Evolutionary conservation across 2,888 invertebrate species (phyloP).

Genomic region (Chymomyza fuscimana): DNA sequence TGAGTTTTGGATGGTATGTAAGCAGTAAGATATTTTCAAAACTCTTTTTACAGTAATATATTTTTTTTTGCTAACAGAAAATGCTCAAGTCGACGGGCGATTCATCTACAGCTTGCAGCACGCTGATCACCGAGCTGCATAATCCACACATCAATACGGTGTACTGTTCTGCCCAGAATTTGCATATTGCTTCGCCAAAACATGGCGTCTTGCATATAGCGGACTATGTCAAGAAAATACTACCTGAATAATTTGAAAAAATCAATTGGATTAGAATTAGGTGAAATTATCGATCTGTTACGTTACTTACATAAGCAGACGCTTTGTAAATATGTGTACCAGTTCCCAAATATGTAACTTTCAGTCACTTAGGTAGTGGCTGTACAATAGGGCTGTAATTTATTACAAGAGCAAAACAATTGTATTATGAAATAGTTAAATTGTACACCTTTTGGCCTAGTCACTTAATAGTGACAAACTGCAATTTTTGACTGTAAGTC

Average conservation of each 20-base stretch:
- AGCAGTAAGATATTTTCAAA: not conserved
- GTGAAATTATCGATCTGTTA: not conserved
- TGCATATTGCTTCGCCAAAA: conserved; percentile 80
- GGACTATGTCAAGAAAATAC: conserved; percentile 62
- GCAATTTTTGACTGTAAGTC: too few species aligned
- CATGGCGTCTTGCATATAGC: conserved; percentile 76
- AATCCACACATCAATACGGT: conserved; percentile 81
- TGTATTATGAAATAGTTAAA: too few species aligned
- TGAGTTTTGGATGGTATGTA: conserved; percentile 84
- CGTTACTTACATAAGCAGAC: too few species aligned
- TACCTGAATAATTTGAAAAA: not conserved
- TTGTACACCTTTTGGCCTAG: too few species aligned
- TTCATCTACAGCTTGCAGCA: conserved; percentile 83
- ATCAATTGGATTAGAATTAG: too few species aligned
- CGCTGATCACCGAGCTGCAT: conserved; percentile 82
- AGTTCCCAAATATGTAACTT: too few species aligned
- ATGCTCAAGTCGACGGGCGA: conserved; percentile 80
- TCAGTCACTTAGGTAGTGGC: too few species aligned
- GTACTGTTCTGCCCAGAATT: conserved; percentile 80
- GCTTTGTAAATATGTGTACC: too few species aligned
- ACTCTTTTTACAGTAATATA: not conserved
- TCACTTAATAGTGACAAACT: too few species aligned
- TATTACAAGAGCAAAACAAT: too few species aligned
- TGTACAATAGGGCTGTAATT: too few species aligned
- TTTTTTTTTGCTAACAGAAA: conserved; percentile 53